Base-by-base conservation (phyloP, 1,140 invertebrate genomes). In the Polypedilum vanderplanki region DNA sequence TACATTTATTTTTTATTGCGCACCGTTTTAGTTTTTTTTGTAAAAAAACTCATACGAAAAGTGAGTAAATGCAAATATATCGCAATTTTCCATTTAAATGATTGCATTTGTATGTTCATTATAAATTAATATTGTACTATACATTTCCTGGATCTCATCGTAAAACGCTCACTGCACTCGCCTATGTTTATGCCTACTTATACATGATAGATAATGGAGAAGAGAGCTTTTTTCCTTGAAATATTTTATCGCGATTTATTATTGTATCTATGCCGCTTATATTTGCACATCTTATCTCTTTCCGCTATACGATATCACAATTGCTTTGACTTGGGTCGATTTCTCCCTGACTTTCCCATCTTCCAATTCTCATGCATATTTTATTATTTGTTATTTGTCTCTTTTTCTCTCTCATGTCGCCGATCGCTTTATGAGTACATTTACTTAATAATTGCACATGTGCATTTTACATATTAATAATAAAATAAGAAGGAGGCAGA, bases 81-180 rank as follows among this genome's bases (percentile, higher is more conserved):
- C 15, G 20, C 65, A 70, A 70, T 70, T 70, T 70, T 70, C 65
- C 15, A 70, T 70, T 70, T 70, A 70, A 70, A 70, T 70, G 15
- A 70, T 70, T 57, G 12, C 46, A 57, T 57, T 15, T 57, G n/a
- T 57, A 1, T 15, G 12, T 57, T 10, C 17, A 20, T 70, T 18
- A 70, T 70, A 20, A 18, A 22, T 20, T 18, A 20, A 18, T 7
- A 67, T 67, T 67, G 64, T 17, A 22, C 65, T 70, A 20, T 70
- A 10, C 65, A 70, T 70, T 70, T 70, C 65, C 65, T 70, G 65
- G 65, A 70, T 70, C 17, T n/a, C 17, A 8, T 22, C 46, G 12
- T 57, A 57, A 57, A 57, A 3, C n/a, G 46, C 46, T n/a, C 46
- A 57, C 3, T 57, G n/a, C 46, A n/a, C 12, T 57, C 12, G 3